phyloP scores from a whole-genome alignment of 2,113 vertebrate species.

The Peromyscus polionotus region DNA sequence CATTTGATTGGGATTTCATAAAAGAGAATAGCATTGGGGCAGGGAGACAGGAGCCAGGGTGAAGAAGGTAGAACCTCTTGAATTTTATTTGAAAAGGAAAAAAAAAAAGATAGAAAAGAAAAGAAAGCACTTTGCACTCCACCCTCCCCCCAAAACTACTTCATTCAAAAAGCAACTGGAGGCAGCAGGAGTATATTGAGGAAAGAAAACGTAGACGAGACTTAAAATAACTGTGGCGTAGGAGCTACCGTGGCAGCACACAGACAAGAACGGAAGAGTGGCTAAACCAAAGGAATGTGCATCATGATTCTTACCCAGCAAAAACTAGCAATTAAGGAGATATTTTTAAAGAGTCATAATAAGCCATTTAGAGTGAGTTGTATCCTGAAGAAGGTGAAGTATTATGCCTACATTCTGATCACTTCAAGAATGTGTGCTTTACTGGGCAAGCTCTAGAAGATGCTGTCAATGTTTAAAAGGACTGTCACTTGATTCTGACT shows the following conservation, averaged over 20 bases:
- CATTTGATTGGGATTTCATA: background rate
- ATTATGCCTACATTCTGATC: constrained; percentile 58
- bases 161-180: constrained; percentile 65
- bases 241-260: constrained; percentile 60
- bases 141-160: background rate
- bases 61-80: constrained; percentile 31
- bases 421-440: constrained; percentile 53
- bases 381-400: constrained; percentile 59
- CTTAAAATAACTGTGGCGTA: constrained; percentile 74
- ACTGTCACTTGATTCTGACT: constrained; percentile 50
- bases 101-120: constrained; percentile 30
- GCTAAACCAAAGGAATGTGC: constrained; percentile 42
- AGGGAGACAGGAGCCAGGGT: background rate
- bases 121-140: background rate
- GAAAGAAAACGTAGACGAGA: constrained; percentile 61
- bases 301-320: constrained; percentile 53
- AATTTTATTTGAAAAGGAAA: constrained; percentile 52
- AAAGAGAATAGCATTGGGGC: constrained; percentile 39
- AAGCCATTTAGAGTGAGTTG: constrained; percentile 71
- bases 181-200: constrained; percentile 5
- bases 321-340: constrained; percentile 78
- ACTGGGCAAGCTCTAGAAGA: constrained; percentile 42
- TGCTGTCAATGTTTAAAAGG: background rate
- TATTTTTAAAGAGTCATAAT: constrained; percentile 70
- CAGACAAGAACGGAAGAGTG: constrained; percentile 62